These are phyloP conservation scores for Galaxias olidus DNA, from an alignment of 2,797 vertebrate species.

Conservation along the genomic window DNA sequence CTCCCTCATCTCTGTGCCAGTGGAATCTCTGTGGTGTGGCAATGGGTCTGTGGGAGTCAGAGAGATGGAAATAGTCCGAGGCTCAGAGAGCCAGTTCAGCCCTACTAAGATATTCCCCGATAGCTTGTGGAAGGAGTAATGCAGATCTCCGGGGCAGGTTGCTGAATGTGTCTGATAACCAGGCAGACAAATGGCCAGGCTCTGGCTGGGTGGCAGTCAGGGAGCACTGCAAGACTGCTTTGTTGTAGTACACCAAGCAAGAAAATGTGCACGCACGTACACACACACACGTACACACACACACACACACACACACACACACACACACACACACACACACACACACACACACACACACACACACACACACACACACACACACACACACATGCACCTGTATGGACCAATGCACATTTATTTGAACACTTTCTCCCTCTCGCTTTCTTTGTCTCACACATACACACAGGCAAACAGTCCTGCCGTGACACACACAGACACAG, in stretches of 20 bases:
- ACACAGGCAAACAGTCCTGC: background rate
- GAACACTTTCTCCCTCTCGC: background rate
- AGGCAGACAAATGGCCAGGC: slow-evolving; percentile 35
- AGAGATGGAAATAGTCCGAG: slow-evolving; percentile 14
- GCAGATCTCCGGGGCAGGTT: slow-evolving; percentile 26
- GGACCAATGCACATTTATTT: background rate
- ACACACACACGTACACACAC: slow-evolving; percentile 6
- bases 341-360: slow-evolving; percentile 6
- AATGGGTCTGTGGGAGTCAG: background rate
- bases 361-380: slow-evolving; percentile 21
- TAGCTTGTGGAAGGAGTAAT: slow-evolving; percentile 16
- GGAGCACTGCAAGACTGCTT: slow-evolving; percentile 25
- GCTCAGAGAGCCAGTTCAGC: background rate
- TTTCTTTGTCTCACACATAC: background rate
- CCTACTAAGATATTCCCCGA: slow-evolving; percentile 10
- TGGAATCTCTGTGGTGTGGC: background rate
- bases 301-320: background rate
- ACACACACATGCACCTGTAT: background rate
- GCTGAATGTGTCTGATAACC: slow-evolving; percentile 46
- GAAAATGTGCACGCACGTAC: background rate
- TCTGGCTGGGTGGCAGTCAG: slow-evolving; percentile 28
- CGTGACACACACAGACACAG: background rate
- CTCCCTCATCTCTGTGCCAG: background rate
- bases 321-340: background rate
- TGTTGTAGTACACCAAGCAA: slow-evolving; percentile 13